Base-by-base conservation (phyloP, 2,888 invertebrate species). In the Notodonta dromedarius region DNA sequence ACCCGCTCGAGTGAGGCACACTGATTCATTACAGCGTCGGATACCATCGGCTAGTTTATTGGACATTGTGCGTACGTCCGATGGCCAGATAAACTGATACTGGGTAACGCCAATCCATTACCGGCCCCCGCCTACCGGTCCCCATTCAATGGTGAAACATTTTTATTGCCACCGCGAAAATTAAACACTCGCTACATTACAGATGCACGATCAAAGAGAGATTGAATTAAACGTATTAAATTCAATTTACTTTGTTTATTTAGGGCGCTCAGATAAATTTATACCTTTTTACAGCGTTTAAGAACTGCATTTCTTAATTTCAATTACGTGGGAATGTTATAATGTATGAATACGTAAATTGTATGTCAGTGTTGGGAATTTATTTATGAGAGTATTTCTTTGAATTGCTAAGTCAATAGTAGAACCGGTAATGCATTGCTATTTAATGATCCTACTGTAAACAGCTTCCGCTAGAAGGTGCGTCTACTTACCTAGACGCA, bases 21-120 rank as follows among this genome's bases (percentile, higher is more conserved):
- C 89, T 89, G 93, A 92, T 90, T 89, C 91, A 92, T 90, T 89
- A 87, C 88, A 84, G 84, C 78, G 81, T 85, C 83, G 82, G 92
- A 93, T 92, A 90, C 74, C 77, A 88, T 90, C 90, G 73, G 71
- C 82, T 91, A 85, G 87, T 93, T 92, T 93, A 93, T 93, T 89
- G 89, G 84, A 90, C 90, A 91, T 91, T 92, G 92, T 91, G 87
- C 85, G 85, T 85, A 82, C 81, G 80, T 73, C 80, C 76, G 91
- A 91, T 92, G 79, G 12, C 62, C 46, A 75, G 92, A 93, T 92
- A 89, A 82, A 75, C 76, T 81, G 83, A 86, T 91, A 89, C 82
- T 84, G 86, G 84, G 88, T 83, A 80, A 78, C 82, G 70, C 88
- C 86, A 90, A 92, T 93, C 90, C 91, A 86, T 88, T 86, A 86